Evolutionary conservation across 1,140 invertebrate species (phyloP), one percentile per base, ranked within the genome.

Genomic region (Mamestra configurata): DNA sequence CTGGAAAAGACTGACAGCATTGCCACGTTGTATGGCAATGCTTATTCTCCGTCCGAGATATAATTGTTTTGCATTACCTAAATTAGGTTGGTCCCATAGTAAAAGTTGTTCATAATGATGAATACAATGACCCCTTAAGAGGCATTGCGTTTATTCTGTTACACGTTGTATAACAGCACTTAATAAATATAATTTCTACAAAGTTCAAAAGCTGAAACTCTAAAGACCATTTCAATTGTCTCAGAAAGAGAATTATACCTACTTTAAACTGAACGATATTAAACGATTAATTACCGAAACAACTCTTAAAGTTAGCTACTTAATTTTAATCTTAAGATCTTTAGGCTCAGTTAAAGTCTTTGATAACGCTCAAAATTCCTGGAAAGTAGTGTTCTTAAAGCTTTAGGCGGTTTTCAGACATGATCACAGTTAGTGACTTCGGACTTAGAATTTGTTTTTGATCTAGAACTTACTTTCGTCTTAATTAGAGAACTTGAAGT

Each of bases 181-280:
- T n/a, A n/a, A n/a, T n/a, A 53, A 53, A 51, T 3, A 53, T 53
- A 53, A 53, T 53, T 8, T 10, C 18, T 40, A 1, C 51, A 53
- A 53, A 53, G 18, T 55, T 55, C n/a, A n/a, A 68, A 37, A 37
- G 15, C 13, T 61, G 2, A 61, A 68, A 15, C 20, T 11, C 6
- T 24, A n/a, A 68, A 46, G 20, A 68, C 64, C 22, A n/a, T 46
- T 68, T 49, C 64, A 68, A 68, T 68, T 68, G 40, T 43, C 11
- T 68, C 18, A 40, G n/a, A 22, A 46, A 24, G n/a, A 68, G 40
- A 68, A 68, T 49, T 46, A 24, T 68, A 68, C n/a, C n/a, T n/a
- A n/a, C 64, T 49, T 68, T 68, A 1, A 8, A 68, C 13, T 22
- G n/a, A 40, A 68, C 46, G 11, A 46, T 46, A 68, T 68, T 68